These are phyloP conservation scores for Ctenopoma multispine DNA, from an alignment of 2,797 vertebrate genomes.

Conservation along the genomic window DNA sequence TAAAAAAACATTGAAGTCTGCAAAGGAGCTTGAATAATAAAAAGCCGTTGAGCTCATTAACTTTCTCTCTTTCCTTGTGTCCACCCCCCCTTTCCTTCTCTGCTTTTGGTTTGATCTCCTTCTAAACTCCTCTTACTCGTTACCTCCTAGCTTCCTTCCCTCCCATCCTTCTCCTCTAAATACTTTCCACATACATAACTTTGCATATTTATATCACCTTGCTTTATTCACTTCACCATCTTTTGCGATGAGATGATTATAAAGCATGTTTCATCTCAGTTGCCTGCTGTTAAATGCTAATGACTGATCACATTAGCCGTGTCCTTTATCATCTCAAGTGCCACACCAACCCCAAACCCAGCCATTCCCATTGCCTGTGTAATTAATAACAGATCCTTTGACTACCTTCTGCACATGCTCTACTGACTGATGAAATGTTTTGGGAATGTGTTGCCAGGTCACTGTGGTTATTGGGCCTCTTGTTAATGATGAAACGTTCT, in stretches of 20 bases:
- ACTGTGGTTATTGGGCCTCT: constrained; percentile 61
- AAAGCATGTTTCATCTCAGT: constrained; percentile 54
- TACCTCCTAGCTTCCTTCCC: not conserved
- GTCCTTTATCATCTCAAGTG: constrained; percentile 74
- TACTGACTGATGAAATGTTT: constrained; percentile 80
- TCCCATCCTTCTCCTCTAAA: constrained; percentile 9
- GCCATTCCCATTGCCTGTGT: constrained; percentile 58
- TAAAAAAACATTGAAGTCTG: constrained; percentile 51
- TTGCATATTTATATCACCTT: constrained; percentile 50
- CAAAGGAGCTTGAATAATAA: constrained; percentile 51
- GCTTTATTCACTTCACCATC: constrained; percentile 34
- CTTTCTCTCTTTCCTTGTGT: constrained; percentile 19
- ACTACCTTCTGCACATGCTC: constrained; percentile 65
- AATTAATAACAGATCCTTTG: constrained; percentile 73
- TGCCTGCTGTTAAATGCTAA: constrained; percentile 65
- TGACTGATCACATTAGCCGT: constrained; percentile 70
- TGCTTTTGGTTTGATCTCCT: constrained; percentile 11
- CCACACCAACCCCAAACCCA: constrained; percentile 63
- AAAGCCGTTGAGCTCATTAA: constrained; percentile 56
- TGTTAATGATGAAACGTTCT: constrained; percentile 61
- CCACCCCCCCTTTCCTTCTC: not conserved
- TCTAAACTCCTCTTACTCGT: constrained; percentile 18
- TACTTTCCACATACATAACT: constrained; percentile 33
- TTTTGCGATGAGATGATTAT: constrained; percentile 42
- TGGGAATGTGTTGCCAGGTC: constrained; percentile 68